Conservation (phyloP, 2,888 invertebrate genomes). For the Hypena proboscidalis region DNA sequence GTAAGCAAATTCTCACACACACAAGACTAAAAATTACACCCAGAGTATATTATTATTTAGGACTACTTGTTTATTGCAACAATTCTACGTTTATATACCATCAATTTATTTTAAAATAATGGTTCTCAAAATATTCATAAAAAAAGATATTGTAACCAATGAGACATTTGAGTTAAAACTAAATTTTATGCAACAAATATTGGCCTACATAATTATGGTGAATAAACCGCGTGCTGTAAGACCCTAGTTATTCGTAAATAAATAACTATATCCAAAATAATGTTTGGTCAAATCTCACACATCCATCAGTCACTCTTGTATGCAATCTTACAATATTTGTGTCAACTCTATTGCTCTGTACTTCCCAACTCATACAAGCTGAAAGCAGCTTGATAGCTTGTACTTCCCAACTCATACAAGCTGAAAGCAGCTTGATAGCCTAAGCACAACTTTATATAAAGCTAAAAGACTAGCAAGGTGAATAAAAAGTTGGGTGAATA, state of each 20-base stretch:
- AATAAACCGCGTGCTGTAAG: neutral
- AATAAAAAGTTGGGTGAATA: neutral
- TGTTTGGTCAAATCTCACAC: slow-evolving; percentile 42
- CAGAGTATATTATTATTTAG: too few species aligned
- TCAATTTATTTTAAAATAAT: too few species aligned
- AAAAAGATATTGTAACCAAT: too few species aligned
- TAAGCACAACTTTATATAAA: neutral
- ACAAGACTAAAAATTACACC: too few species aligned
- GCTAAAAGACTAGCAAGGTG: slow-evolving; percentile 2
- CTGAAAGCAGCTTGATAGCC: slow-evolving; percentile 19
- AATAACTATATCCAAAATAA: slow-evolving; percentile 47
- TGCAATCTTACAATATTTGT: slow-evolving; percentile 48
- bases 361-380: slow-evolving; percentile 3
- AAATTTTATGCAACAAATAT: too few species aligned
- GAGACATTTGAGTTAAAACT: too few species aligned
- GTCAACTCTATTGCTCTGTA: slow-evolving; percentile 26
- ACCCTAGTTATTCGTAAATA: slow-evolving; percentile 1
- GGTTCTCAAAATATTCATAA: too few species aligned
- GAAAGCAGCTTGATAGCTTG: slow-evolving; percentile 22
- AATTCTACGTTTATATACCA: too few species aligned
- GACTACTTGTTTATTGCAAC: too few species aligned
- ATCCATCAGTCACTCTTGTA: slow-evolving; percentile 60
- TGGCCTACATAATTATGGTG: too few species aligned
- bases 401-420: slow-evolving; percentile 4
- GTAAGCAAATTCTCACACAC: neutral